A percentile compares a stretch with the other conserved stretches of the same genome.
Evolutionary conservation across 2,888 invertebrate species (phyloP).

Genomic region (Ophioninae sp.): DNA sequence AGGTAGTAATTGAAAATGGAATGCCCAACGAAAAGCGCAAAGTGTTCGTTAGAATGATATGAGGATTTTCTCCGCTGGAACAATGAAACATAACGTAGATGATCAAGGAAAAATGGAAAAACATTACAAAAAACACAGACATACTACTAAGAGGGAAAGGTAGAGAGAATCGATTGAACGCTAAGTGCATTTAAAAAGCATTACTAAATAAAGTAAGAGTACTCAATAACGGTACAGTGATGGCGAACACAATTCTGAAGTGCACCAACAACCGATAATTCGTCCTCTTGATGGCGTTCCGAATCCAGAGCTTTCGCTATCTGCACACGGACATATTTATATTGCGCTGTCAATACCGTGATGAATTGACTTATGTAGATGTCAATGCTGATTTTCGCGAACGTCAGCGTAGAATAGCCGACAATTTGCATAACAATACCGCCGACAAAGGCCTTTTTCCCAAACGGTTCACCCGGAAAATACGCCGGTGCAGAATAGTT

Average conservation of each 20-base stretch:
- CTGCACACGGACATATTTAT: slow-evolving; percentile 62
- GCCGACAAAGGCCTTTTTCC: slow-evolving; percentile 52
- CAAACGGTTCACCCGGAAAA: slow-evolving; percentile 64
- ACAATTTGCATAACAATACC: slow-evolving; percentile 56
- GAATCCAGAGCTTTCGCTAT: slow-evolving; percentile 48
- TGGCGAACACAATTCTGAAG: slow-evolving; percentile 53
- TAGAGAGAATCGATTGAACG: no score
- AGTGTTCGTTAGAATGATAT: no score
- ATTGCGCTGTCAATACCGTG: slow-evolving; percentile 66
- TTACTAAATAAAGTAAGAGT: background rate
- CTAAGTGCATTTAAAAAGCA: background rate
- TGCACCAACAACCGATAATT: slow-evolving; percentile 8
- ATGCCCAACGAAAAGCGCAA: no score
- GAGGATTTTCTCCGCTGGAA: no score
- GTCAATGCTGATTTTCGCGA: slow-evolving; percentile 66
- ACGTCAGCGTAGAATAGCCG: slow-evolving; percentile 43
- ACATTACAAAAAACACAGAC: slow-evolving; percentile 32
- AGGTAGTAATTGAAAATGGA: no score
- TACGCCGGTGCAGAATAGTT: slow-evolving; percentile 65
- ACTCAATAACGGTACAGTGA: slow-evolving; percentile 53
- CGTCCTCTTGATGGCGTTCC: slow-evolving; percentile 3
- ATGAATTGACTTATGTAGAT: slow-evolving; percentile 68
- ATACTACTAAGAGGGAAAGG: slow-evolving; percentile 31
- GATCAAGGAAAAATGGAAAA: background rate
- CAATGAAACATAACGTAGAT: no score